Evolutionary conservation across 1,140 invertebrate genomes (phyloP), one percentile per base, ranked within the genome.

Genomic region (Halyomorpha halys): DNA sequence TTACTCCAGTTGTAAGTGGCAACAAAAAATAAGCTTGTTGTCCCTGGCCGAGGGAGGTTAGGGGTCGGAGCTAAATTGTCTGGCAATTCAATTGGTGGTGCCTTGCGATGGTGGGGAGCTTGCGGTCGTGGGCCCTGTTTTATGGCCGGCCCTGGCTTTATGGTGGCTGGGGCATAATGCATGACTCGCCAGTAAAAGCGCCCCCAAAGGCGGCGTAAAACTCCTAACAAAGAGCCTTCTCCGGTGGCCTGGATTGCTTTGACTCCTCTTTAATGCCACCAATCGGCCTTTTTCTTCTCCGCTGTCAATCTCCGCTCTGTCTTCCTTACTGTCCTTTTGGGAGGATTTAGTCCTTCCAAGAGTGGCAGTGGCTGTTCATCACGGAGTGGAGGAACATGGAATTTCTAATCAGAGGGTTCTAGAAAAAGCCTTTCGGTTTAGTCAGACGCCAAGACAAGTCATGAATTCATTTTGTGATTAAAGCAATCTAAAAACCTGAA

Each of bases 161-260:
- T 18, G 45, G 18, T 15, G 3, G n/a, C 47, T 49, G n/a, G n/a
- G 47, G 47, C n/a, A 49, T 49, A 49, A 49, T 49, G 47, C 47
- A 49, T 18, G 47, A 21, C n/a, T 49, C 47, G 11, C 47, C 47
- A 21, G 47, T 49, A 49, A 49, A 49, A 49, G 6, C 47, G 47
- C 47, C 47, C 47, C 47, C 47, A 49, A 49, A 49, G 47, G 47
- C 47, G 47, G 47, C n/a, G 47, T 49, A 49, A 49, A 49, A 49
- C 47, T 16, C n/a, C 47, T 18, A 21, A 49, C 47, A 49, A 49
- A 49, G 47, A 18, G n/a, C 47, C 47, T 6, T 14, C 47, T 19
- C 47, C 47, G 47, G n/a, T 49, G 47, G 3, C 47, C 21, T 19
- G 47, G 47, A 49, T 49, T 49, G 47, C 47, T 49, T 21, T 49